Conservation (phyloP, 1,140 invertebrate genomes). For the Aricia agestis region DNA sequence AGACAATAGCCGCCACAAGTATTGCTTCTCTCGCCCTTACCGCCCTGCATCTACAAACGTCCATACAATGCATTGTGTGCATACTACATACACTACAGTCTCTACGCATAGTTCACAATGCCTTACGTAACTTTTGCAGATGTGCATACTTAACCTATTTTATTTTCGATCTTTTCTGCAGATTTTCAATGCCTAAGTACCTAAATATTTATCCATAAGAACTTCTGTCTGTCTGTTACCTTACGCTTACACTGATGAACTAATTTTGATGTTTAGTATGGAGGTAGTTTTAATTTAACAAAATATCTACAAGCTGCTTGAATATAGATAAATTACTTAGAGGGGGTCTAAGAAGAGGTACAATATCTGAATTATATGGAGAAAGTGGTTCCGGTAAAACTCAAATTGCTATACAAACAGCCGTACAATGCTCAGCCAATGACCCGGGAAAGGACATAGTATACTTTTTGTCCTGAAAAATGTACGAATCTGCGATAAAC, state of each 20-base stretch:
- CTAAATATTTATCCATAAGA: no score
- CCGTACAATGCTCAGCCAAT: conserved; percentile 47
- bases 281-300: background rate
- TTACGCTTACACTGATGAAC: no score
- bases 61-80: conserved; percentile 41
- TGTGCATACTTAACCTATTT: background rate
- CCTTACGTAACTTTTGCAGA: background rate
- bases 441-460: no score
- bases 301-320: conserved; percentile 79
- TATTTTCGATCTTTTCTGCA: background rate
- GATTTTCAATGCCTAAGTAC: background rate
- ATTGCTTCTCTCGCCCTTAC: conserved; percentile 34
- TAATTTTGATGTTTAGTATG: no score
- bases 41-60: conserved; percentile 47
- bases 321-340: conserved; percentile 78
- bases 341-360: conserved; percentile 84
- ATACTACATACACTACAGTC: background rate
- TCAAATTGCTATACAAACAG: conserved; percentile 87
- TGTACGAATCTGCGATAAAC: no score
- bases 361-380: conserved; percentile 90
- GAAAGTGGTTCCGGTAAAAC: conserved; percentile 90
- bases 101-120: background rate
- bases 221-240: no score
- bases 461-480: no score
- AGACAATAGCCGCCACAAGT: conserved; percentile 47